Evolutionary conservation across 2,888 invertebrate genomes (phyloP).

Genomic region (Criorhina ranunculi): DNA sequence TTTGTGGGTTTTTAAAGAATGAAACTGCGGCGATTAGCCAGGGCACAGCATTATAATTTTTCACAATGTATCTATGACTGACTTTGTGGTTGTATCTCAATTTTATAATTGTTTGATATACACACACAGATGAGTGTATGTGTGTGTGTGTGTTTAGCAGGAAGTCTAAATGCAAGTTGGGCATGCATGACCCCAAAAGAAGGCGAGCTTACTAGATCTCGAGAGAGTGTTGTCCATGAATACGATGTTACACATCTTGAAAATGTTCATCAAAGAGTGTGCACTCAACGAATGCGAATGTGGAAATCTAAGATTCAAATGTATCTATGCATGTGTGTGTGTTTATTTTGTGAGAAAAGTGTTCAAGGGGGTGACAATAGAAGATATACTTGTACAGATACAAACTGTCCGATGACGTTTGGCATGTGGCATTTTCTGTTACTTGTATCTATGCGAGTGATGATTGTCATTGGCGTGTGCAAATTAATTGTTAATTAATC

Average conservation of each 20-base stretch:
- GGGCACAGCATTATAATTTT: slow-evolving; percentile 1
- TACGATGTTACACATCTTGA: slow-evolving; percentile 4
- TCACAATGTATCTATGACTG: slow-evolving; percentile 9
- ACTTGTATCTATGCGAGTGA: background rate
- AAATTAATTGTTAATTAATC: slow-evolving; percentile 49
- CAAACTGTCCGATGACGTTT: slow-evolving; percentile 60
- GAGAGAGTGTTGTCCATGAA: slow-evolving; percentile 27
- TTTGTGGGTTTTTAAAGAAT: background rate
- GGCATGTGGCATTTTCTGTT: slow-evolving; percentile 37
- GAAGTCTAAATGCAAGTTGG: slow-evolving; percentile 54
- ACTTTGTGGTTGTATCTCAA: slow-evolving; percentile 38
- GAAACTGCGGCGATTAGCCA: slow-evolving; percentile 28
- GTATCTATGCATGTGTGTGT: slow-evolving; percentile 15
- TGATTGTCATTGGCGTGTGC: slow-evolving; percentile 30
- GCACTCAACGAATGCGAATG: slow-evolving; percentile 31
- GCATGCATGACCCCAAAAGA: slow-evolving; percentile 64
- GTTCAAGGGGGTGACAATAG: slow-evolving; percentile 18
- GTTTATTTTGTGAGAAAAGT: too few species aligned
- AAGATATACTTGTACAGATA: slow-evolving; percentile 39
- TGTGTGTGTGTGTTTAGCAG: slow-evolving; percentile 43
- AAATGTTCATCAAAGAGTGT: slow-evolving; percentile 36
- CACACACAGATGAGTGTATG: background rate
- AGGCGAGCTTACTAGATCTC: slow-evolving; percentile 14
- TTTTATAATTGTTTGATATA: slow-evolving; percentile 58
- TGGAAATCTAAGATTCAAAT: slow-evolving; percentile 42